These are phyloP conservation scores for Hyla sarda DNA, from an alignment of 2,113 vertebrate genomes.

Conservation along the genomic window DNA sequence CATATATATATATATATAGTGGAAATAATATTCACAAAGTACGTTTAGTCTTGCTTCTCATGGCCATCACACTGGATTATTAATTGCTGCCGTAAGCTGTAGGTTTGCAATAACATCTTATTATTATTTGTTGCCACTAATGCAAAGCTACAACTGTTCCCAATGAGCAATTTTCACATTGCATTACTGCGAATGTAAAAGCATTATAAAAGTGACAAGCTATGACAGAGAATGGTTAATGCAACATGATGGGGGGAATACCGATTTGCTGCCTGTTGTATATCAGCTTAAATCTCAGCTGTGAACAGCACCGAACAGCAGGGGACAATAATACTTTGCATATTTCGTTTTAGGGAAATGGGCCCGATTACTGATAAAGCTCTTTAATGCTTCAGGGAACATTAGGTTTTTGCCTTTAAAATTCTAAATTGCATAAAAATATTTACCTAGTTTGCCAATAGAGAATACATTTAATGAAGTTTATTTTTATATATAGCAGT, in stretches of 20 bases:
- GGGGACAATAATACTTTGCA: background rate
- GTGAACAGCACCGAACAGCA: background rate
- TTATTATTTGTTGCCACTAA: slow-evolving; percentile 78
- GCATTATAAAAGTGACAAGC: slow-evolving; percentile 68
- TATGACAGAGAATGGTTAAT: slow-evolving; percentile 71
- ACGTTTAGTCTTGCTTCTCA: slow-evolving; percentile 62
- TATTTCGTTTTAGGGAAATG: slow-evolving; percentile 52
- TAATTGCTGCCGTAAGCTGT: slow-evolving; percentile 53
- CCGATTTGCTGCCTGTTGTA: slow-evolving; percentile 51
- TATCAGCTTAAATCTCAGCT: slow-evolving; percentile 39
- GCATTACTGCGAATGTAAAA: slow-evolving; percentile 75
- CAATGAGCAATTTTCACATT: slow-evolving; percentile 78
- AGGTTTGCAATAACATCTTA: slow-evolving; percentile 72
- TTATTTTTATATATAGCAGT: background rate
- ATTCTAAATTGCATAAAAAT: background rate
- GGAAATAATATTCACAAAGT: too few species aligned
- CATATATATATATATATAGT: too few species aligned
- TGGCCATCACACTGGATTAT: slow-evolving; percentile 73
- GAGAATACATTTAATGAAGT: slow-evolving; percentile 1
- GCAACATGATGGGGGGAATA: slow-evolving; percentile 65
- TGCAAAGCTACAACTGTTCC: slow-evolving; percentile 74
- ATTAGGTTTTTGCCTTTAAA: slow-evolving; percentile 27
- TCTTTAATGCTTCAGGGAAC: slow-evolving; percentile 26
- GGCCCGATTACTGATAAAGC: slow-evolving; percentile 38
- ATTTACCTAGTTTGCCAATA: background rate